A percentile compares a stretch with the other conserved stretches of the same genome.
phyloP scores from a whole-genome alignment of 2,113 vertebrate species.

The Bubo blakistoni region DNA sequence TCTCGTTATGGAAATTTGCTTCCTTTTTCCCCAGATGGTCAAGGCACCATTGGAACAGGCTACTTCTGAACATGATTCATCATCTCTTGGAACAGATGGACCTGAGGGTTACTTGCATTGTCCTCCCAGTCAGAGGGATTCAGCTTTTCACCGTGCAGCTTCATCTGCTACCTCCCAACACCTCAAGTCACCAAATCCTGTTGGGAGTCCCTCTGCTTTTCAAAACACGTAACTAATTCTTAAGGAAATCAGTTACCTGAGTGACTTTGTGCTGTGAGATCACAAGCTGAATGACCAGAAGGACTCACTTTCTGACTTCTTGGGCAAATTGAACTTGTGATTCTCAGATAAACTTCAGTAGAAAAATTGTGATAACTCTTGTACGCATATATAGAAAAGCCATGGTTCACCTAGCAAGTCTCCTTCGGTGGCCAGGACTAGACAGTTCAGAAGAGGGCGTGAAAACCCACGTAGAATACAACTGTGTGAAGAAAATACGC shows the following conservation, averaged over 20 bases:
- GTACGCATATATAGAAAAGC: not conserved
- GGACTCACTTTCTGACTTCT: not conserved
- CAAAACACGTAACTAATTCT: constrained; percentile 42
- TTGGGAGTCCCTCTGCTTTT: not conserved
- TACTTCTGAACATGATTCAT: not conserved
- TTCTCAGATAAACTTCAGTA: not conserved
- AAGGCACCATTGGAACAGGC: constrained; percentile 48
- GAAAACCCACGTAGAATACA: not conserved
- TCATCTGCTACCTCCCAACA: not conserved
- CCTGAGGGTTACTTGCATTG: not conserved
- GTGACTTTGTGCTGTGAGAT: not conserved
- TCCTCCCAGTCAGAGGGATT: not conserved
- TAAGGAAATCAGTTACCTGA: not conserved
- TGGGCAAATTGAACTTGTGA: not conserved
- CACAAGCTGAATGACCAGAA: not conserved
- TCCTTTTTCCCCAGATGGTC: constrained; percentile 39
- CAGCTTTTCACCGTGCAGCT: not conserved
- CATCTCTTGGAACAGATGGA: not conserved
- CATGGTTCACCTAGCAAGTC: too few species aligned
- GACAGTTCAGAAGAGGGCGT: not conserved
- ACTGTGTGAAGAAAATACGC: not conserved
- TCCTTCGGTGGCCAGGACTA: not conserved
- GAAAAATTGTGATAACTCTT: not conserved
- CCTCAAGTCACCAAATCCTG: not conserved
- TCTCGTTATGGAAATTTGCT: not conserved